phyloP scores from a whole-genome alignment of 2,113 vertebrate genomes.

The Nibea coibor region DNA sequence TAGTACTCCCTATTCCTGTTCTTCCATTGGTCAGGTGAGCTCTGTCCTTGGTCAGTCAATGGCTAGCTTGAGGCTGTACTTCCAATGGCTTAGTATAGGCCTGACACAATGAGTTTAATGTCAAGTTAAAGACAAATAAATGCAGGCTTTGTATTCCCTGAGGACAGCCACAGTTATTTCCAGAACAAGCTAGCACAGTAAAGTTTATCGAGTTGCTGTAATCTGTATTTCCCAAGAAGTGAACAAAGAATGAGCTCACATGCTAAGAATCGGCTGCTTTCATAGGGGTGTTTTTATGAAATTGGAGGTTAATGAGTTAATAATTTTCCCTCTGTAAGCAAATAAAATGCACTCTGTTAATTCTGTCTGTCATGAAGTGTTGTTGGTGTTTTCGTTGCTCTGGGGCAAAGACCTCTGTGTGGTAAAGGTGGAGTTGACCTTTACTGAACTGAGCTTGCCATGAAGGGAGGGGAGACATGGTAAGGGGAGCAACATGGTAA shows the following conservation, averaged over 20 bases:
- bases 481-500: slow-evolving; percentile 42
- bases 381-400: slow-evolving; percentile 19
- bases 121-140: neutral
- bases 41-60: neutral
- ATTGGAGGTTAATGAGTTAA: neutral
- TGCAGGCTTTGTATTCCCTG: neutral
- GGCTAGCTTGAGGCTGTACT: neutral
- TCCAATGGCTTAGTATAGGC: neutral
- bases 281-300: neutral
- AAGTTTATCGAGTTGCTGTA: neutral
- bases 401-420: slow-evolving; percentile 39
- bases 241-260: neutral
- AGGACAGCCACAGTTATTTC: neutral
- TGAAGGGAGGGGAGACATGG: slow-evolving; percentile 48
- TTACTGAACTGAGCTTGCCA: slow-evolving; percentile 62
- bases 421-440: slow-evolving; percentile 74
- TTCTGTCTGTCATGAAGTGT: slow-evolving; percentile 1
- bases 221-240: neutral
- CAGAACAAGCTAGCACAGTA: neutral
- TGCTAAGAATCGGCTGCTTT: neutral
- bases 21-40: neutral
- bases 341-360: neutral
- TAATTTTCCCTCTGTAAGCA: neutral
- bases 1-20: neutral
- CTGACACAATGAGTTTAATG: neutral